phyloP scores from a whole-genome alignment of 2,797 vertebrate genomes.

The Emydoidea blandingii region DNA sequence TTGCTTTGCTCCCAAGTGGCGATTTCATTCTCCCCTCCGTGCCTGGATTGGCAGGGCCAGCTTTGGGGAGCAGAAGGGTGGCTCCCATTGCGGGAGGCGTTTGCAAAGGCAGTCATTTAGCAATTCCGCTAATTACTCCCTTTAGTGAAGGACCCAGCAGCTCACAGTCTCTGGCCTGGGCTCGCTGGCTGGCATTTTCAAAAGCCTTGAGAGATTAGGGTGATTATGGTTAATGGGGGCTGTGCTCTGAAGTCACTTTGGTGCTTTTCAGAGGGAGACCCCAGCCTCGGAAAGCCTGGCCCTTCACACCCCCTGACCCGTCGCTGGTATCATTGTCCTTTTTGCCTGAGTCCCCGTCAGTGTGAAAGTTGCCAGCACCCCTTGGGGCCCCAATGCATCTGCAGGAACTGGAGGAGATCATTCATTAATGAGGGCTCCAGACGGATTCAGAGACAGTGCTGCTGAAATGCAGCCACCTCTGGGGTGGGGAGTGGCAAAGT shows the following conservation, averaged over 20 bases:
- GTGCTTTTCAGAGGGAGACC: neutral
- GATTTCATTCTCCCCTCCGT: slow-evolving; percentile 37
- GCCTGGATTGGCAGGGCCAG: slow-evolving; percentile 3
- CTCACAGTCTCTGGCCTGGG: accelerated
- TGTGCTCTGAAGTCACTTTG: neutral
- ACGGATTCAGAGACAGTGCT: neutral
- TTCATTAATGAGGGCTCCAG: neutral
- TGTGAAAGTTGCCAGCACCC: too few species aligned
- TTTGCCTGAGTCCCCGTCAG: accelerated
- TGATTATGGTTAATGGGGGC: neutral
- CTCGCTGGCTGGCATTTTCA: neutral
- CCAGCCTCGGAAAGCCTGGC: neutral
- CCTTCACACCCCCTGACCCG: neutral
- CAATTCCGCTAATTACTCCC: neutral
- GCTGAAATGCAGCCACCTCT: neutral
- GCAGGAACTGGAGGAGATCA: neutral
- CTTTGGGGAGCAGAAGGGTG: accelerated
- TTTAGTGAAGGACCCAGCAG: neutral
- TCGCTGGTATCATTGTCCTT: neutral
- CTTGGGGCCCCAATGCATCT: neutral
- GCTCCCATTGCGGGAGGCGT: neutral
- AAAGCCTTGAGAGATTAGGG: neutral
- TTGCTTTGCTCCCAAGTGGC: neutral
- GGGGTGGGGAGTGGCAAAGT: neutral
- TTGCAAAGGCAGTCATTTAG: neutral